A percentile compares a stretch with the other conserved stretches of the same genome.
phyloP scores from a whole-genome alignment of 1,140 invertebrate genomes.

The Aphis craccivora region DNA sequence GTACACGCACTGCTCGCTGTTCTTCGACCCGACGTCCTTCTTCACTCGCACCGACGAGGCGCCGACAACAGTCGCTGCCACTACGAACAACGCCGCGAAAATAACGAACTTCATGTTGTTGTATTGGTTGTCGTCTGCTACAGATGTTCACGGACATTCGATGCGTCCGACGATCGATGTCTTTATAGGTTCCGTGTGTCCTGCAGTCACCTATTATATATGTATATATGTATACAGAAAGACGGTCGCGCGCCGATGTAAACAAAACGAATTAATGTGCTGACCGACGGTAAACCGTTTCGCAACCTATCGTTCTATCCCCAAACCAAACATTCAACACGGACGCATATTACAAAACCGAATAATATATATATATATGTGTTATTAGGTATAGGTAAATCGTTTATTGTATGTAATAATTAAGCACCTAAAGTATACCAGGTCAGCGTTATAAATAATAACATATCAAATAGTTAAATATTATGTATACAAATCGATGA shows the following conservation, averaged over 20 bases:
- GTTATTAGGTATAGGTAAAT: background rate
- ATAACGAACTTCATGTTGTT: background rate
- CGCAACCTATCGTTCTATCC: background rate
- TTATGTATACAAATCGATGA: background rate
- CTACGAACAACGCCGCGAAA: background rate
- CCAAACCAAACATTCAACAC: conserved; percentile 8
- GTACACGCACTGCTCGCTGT: background rate
- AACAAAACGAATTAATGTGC: background rate
- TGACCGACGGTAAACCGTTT: background rate
- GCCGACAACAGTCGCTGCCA: background rate
- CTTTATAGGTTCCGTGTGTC: background rate
- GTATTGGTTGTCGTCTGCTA: too few relatives aligned
- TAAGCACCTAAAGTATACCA: background rate
- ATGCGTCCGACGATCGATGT: background rate
- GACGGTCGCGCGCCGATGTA: background rate
- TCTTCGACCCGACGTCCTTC: background rate
- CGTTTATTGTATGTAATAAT: background rate
- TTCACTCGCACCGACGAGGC: background rate
- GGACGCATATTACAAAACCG: background rate
- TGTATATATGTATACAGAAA: background rate
- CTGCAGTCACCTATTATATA: background rate
- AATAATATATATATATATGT: background rate
- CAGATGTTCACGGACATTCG: background rate
- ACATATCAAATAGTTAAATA: background rate
- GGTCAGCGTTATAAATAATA: background rate